A percentile compares a stretch with the other conserved stretches of the same genome.
Evolutionary conservation across 2,888 invertebrate genomes (phyloP).

Genomic region (Gari tellinella): DNA sequence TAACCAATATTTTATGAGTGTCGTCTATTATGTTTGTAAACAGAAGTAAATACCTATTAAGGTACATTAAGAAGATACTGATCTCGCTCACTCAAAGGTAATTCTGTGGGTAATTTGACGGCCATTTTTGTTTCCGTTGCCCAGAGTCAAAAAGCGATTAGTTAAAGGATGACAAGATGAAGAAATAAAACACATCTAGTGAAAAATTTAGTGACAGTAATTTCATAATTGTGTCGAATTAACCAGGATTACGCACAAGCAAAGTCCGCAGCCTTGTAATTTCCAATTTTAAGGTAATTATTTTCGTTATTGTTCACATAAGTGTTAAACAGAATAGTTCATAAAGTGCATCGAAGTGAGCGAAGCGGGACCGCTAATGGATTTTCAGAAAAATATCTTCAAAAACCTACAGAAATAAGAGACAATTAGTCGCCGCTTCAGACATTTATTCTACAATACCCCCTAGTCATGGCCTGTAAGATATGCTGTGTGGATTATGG

Average conservation of each 20-base stretch:
- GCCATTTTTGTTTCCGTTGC: too few species aligned
- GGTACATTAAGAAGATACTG: too few species aligned
- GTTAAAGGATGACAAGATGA: background rate
- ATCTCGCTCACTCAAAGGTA: too few species aligned
- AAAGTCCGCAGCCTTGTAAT: slow-evolving; percentile 15
- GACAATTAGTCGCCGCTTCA: slow-evolving; percentile 27
- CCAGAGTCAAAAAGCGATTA: too few species aligned
- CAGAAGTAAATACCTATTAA: too few species aligned
- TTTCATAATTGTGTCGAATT: slow-evolving; percentile 31
- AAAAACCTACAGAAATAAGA: slow-evolving; percentile 15
- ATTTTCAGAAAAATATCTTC: slow-evolving; percentile 9
- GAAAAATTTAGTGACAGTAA: slow-evolving; percentile 7
- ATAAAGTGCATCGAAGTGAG: slow-evolving; percentile 1
- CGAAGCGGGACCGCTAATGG: slow-evolving; percentile 8
- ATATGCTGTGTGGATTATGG: background rate
- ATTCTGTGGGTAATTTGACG: too few species aligned
- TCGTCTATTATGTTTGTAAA: too few species aligned
- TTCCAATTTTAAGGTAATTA: slow-evolving; percentile 18
- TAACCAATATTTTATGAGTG: too few species aligned
- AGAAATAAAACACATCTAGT: background rate
- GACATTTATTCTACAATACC: slow-evolving; percentile 15
- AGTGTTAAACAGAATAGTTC: slow-evolving; percentile 38
- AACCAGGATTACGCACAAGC: slow-evolving; percentile 7
- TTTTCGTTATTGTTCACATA: slow-evolving; percentile 19
- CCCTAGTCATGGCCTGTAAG: background rate